phyloP scores from a whole-genome alignment of 2,888 invertebrate genomes.

The Drosophila demipolita region DNA sequence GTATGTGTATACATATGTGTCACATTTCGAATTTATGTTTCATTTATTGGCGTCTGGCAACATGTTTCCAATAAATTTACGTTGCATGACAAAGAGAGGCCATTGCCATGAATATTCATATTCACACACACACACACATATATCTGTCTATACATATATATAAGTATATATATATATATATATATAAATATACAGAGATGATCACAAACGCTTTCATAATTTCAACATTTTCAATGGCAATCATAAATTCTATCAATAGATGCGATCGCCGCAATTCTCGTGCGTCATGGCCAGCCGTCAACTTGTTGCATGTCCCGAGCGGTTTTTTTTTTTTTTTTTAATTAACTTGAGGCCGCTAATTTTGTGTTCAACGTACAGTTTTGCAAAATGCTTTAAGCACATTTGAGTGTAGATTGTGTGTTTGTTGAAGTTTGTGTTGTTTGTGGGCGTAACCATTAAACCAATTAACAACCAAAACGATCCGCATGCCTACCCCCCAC shows the following conservation, averaged over 20 bases:
- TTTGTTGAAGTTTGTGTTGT: constrained; percentile 24
- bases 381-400: constrained; percentile 20
- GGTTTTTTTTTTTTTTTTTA: constrained; percentile 39
- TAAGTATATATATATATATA: not conserved
- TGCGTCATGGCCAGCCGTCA: constrained; percentile 76
- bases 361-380: constrained; percentile 42
- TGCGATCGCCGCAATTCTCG: constrained; percentile 51
- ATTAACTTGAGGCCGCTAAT: constrained; percentile 65
- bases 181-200: not conserved
- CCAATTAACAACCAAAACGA: constrained; percentile 33
- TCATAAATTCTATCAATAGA: constrained; percentile 73
- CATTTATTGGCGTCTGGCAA: constrained; percentile 72
- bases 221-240: constrained; percentile 63
- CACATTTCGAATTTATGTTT: constrained; percentile 69
- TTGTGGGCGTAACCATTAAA: constrained; percentile 33
- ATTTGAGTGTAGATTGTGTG: not conserved
- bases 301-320: constrained; percentile 73
- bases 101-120: constrained; percentile 41
- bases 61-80: constrained; percentile 73
- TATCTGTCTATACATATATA: not conserved
- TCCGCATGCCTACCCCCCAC: not conserved
- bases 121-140: constrained; percentile 30
- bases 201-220: constrained; percentile 47
- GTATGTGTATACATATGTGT: not conserved
- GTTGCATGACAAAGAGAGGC: constrained; percentile 55